Percentiles rank a stretch among this genome's conserved stretches.
Evolutionary conservation across 2,113 vertebrate genomes (phyloP).

Genomic region (Notarius lentiginosus): DNA sequence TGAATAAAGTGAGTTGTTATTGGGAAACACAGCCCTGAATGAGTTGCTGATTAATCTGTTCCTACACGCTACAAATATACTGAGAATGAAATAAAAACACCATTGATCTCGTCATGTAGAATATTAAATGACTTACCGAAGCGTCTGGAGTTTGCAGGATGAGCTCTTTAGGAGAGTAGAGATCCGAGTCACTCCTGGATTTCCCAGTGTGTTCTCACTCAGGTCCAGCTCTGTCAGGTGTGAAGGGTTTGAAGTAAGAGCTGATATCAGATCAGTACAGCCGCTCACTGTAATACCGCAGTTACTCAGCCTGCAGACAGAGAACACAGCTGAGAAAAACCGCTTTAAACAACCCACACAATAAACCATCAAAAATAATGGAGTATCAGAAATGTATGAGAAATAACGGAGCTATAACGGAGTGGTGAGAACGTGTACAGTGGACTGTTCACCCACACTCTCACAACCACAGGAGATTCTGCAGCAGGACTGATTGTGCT

Average conservation of each 20-base stretch:
- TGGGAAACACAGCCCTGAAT: neutral
- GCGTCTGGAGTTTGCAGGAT: constrained; percentile 6
- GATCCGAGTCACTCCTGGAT: neutral
- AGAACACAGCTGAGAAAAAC: neutral
- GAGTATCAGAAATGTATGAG: too few relatives aligned
- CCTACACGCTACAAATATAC: constrained; percentile 1
- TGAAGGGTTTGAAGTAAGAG: constrained; percentile 8
- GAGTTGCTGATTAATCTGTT: neutral
- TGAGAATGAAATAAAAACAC: too few relatives aligned
- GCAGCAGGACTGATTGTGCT: too few relatives aligned
- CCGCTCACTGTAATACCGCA: neutral
- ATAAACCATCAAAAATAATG: neutral
- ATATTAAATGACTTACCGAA: neutral
- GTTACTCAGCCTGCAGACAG: neutral
- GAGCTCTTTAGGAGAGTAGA: neutral
- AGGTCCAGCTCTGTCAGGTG: too few relatives aligned
- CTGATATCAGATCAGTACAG: constrained; percentile 6
- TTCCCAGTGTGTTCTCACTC: neutral
- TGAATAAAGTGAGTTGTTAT: neutral
- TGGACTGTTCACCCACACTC: too few relatives aligned
- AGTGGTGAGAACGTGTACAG: too few relatives aligned
- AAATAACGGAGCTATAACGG: too few relatives aligned
- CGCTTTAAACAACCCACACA: neutral
- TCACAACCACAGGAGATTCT: too few relatives aligned
- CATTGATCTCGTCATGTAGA: neutral